Evolutionary conservation across 2,797 vertebrate genomes (phyloP).

Genomic region (Sebastes iracundus): DNA sequence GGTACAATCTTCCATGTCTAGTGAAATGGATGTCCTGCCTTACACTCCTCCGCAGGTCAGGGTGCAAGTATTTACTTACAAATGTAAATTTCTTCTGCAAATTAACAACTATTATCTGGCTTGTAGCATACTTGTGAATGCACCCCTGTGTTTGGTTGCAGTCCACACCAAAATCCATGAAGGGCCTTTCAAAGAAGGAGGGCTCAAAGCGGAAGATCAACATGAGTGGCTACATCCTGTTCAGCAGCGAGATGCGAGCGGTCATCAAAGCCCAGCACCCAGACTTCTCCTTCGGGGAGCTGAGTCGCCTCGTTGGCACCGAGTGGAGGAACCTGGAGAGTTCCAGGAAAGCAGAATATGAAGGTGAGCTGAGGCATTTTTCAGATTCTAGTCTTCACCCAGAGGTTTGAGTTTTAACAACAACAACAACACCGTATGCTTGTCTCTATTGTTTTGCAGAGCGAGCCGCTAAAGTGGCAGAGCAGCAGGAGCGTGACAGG

Average conservation of each 20-base stretch:
- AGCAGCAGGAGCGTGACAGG: constrained; percentile 99
- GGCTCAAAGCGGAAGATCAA: constrained; percentile 98
- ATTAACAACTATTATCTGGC: background rate
- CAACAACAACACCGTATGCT: background rate
- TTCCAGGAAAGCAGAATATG: constrained; percentile 96
- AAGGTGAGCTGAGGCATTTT: constrained; percentile 84
- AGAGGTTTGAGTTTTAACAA: background rate
- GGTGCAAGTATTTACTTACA: background rate
- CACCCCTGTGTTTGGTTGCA: constrained; percentile 63
- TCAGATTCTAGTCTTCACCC: background rate
- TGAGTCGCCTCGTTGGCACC: constrained; percentile 97
- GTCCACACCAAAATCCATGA: constrained; percentile 95
- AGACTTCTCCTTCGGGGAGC: constrained; percentile 98
- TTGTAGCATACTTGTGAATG: background rate
- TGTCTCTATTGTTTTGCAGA: constrained; percentile 82
- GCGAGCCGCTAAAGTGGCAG: constrained; percentile 98
- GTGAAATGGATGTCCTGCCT: constrained; percentile 93
- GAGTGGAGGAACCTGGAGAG: constrained; percentile 99
- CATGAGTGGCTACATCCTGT: constrained; percentile 99
- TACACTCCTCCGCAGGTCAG: constrained; percentile 95
- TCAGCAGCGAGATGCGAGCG: constrained; percentile 99
- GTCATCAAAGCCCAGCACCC: constrained; percentile 98
- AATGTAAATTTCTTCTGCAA: background rate
- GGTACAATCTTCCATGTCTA: constrained; percentile 89
- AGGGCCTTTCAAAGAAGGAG: constrained; percentile 96